Conservation (phyloP, 1,140 invertebrate species). For the Gonioctena quinquepunctata region DNA sequence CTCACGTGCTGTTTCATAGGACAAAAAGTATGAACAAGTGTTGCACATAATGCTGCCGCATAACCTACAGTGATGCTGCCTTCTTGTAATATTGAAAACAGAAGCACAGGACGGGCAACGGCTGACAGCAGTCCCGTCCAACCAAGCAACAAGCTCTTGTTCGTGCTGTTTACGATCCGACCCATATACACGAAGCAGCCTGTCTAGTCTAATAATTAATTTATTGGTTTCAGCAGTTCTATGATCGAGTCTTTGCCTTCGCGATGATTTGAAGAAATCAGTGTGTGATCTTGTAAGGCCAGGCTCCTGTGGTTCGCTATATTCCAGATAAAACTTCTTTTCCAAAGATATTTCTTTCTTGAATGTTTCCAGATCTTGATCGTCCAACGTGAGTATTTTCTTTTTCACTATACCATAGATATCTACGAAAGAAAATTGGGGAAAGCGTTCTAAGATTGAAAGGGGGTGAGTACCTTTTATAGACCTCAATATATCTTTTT, state of each 20-base stretch:
- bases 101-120: constrained; percentile 90
- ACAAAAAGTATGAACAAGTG: constrained; percentile 88
- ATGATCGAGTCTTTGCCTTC: constrained; percentile 71
- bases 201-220: constrained; percentile 90
- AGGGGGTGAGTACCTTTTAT: constrained; percentile 74
- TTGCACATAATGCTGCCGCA: constrained; percentile 96
- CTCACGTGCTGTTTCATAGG: constrained; percentile 82
- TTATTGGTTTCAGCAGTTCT: constrained; percentile 95
- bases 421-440: constrained; percentile 57
- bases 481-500: constrained; percentile 87
- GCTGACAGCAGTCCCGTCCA: constrained; percentile 86
- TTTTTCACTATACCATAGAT: constrained; percentile 89
- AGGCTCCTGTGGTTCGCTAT: constrained; percentile 66
- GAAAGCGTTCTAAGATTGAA: not conserved
- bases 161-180: constrained; percentile 82
- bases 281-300: constrained; percentile 72
- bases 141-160: constrained; percentile 85
- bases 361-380: constrained; percentile 63
- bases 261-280: constrained; percentile 76
- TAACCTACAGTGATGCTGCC: constrained; percentile 95
- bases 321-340: constrained; percentile 43
- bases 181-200: constrained; percentile 80
- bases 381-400: constrained; percentile 81
- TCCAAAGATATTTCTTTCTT: constrained; percentile 56
- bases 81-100: constrained; percentile 81